A percentile compares a stretch with the other conserved stretches of the same genome.
phyloP scores from a whole-genome alignment of 2,113 vertebrate species.

The Penelope pileata region DNA sequence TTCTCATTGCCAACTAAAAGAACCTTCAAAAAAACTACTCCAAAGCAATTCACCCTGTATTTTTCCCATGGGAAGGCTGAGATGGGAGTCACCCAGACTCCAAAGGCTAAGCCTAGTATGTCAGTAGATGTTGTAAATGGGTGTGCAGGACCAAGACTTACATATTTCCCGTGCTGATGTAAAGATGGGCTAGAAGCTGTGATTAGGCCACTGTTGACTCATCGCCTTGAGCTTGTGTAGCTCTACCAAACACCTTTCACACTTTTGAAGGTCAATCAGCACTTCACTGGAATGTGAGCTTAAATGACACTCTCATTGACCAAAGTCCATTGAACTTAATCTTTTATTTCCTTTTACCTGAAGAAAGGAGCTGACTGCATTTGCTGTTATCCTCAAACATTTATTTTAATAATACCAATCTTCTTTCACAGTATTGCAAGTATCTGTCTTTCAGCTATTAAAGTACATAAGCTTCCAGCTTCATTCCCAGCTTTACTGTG shows the following conservation, averaged over 20 bases:
- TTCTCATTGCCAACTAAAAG: neutral
- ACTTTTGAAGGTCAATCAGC: neutral
- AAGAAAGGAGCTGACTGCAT: neutral
- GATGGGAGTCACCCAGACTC: neutral
- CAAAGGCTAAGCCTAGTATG: neutral
- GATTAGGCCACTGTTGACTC: neutral
- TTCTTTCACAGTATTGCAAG: neutral
- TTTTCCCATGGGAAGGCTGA: neutral
- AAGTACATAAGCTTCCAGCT: neutral
- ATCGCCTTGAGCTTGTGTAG: neutral
- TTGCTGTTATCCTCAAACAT: neutral
- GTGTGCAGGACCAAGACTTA: neutral
- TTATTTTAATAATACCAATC: neutral
- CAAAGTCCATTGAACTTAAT: neutral
- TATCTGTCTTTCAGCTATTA: neutral
- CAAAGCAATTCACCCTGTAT: neutral
- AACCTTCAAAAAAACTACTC: neutral
- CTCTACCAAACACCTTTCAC: neutral
- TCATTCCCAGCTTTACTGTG: neutral
- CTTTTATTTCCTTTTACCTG: neutral
- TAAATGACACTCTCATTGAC: neutral
- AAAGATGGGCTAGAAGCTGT: neutral
- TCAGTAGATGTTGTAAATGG: neutral
- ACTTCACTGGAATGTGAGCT: neutral
- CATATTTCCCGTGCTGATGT: neutral